These are phyloP conservation scores for Fabriciana adippe DNA, from an alignment of 2,888 invertebrate genomes.

Conservation along the genomic window DNA sequence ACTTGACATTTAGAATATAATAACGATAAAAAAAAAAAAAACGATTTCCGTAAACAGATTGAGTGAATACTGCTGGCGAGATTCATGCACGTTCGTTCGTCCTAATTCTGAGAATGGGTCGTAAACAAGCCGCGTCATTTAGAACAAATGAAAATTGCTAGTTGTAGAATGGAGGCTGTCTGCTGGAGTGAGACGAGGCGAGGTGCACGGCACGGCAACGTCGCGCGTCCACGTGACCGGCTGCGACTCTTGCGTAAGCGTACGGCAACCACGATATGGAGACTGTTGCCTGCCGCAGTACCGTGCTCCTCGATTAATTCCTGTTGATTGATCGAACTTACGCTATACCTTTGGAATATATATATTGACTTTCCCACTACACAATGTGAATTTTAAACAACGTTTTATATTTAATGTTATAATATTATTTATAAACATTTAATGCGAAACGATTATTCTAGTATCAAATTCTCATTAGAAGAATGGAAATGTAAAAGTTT, in stretches of 20 bases:
- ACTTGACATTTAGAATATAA: background rate
- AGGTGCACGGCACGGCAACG: conserved; percentile 69
- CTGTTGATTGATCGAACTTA: conserved; percentile 50
- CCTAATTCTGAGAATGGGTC: conserved; percentile 71
- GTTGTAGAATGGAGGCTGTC: conserved; percentile 63
- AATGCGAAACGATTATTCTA: background rate
- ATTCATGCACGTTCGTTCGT: conserved; percentile 55
- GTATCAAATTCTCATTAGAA: conserved; percentile 7
- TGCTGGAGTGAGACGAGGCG: conserved; percentile 63
- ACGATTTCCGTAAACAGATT: conserved; percentile 47
- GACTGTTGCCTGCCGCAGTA: conserved; percentile 45
- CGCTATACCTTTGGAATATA: conserved; percentile 3
- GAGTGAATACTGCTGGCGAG: conserved; percentile 40
- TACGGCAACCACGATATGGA: conserved; percentile 66
- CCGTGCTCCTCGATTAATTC: conserved; percentile 50
- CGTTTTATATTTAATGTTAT: no score
- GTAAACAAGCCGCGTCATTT: conserved; percentile 74
- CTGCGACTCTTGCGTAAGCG: conserved; percentile 79
- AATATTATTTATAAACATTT: no score
- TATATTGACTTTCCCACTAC: background rate
- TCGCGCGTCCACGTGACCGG: conserved; percentile 75
- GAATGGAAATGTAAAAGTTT: background rate
- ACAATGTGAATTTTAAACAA: background rate
- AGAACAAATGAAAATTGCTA: conserved; percentile 76
- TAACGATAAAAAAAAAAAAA: conserved; percentile 6